Evolutionary conservation across 2,113 vertebrate species (phyloP).

Genomic region (Periophthalmus modestus): DNA sequence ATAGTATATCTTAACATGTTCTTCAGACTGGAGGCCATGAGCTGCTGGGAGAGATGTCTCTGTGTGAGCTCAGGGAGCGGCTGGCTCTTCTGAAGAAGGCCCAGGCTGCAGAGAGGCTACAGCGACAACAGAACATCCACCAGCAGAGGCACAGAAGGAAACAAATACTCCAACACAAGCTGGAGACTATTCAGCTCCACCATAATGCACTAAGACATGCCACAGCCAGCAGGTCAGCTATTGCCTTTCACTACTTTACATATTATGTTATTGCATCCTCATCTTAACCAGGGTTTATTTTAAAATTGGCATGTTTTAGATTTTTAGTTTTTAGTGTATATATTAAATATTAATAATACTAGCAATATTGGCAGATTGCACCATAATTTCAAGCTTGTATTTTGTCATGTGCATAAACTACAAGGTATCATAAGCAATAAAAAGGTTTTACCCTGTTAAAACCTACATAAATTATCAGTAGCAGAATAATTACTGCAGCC

Average conservation of each 20-base stretch:
- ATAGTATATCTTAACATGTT: background rate
- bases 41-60: slow-evolving; percentile 90
- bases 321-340: background rate
- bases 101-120: slow-evolving; percentile 75
- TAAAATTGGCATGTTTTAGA: no score
- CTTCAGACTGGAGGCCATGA: slow-evolving; percentile 82
- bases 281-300: no score
- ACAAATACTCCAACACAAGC: slow-evolving; percentile 76
- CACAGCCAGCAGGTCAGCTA: slow-evolving; percentile 79
- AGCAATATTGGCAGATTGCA: no score
- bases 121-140: slow-evolving; percentile 82
- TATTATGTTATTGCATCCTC: background rate
- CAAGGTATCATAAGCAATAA: background rate
- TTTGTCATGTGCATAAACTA: no score
- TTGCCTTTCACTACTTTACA: background rate
- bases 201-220: slow-evolving; percentile 75
- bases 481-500: no score
- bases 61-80: slow-evolving; percentile 86
- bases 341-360: background rate
- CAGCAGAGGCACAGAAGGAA: slow-evolving; percentile 80
- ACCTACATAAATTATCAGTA: no score
- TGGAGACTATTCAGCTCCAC: slow-evolving; percentile 82
- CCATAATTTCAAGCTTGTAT: background rate
- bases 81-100: slow-evolving; percentile 79
- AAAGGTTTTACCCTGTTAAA: background rate